These are phyloP conservation scores for Triops longicaudatus DNA, from an alignment of 1,140 invertebrate species.

Conservation along the genomic window DNA sequence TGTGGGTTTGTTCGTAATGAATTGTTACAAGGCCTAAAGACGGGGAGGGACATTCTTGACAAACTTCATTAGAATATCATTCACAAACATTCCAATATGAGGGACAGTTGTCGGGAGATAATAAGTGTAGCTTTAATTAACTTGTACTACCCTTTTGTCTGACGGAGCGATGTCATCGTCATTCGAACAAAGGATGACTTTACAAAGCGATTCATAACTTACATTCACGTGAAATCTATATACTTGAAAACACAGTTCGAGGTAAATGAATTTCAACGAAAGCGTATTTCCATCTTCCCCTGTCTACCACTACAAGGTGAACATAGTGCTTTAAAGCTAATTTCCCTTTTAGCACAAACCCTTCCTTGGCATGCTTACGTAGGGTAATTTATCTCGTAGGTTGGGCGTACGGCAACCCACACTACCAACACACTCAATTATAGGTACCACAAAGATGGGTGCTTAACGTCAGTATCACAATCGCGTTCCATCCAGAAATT, in stretches of 20 bases:
- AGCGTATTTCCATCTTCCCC: background rate
- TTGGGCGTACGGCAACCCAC: background rate
- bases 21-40: too few relatives aligned
- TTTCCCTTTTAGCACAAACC: background rate
- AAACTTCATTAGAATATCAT: background rate
- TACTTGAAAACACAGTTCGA: background rate
- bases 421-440: background rate
- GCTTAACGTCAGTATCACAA: background rate
- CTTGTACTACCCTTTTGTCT: background rate
- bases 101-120: background rate
- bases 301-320: background rate
- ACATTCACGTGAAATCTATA: background rate
- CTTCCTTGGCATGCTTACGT: background rate
- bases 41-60: too few relatives aligned
- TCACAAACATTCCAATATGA: background rate
- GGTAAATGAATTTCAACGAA: background rate
- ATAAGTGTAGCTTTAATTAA: constrained; percentile 4
- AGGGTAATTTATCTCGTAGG: background rate
- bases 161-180: background rate
- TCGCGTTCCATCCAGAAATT: background rate
- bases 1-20: too few relatives aligned
- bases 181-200: background rate
- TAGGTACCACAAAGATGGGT: background rate
- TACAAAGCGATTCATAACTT: background rate
- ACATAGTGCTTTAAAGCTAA: background rate